Evolutionary conservation across 92 coral and sea anemone genomes (phyloP).

Genomic region (Paragorgia papillata): DNA sequence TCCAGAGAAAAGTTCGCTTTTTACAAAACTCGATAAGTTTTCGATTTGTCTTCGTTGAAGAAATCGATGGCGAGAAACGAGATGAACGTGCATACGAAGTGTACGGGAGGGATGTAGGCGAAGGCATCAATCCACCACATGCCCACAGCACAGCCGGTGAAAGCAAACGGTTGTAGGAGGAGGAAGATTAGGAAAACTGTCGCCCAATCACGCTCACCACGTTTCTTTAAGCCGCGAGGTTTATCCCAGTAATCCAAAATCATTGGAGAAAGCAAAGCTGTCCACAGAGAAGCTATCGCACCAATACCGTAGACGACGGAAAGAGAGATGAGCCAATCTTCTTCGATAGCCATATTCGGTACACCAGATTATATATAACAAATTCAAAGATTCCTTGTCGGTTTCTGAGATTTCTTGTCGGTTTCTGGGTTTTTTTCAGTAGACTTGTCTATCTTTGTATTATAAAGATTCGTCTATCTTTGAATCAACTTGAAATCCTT

Average conservation of each 20-base stretch:
- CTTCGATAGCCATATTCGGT: conserved; percentile 81
- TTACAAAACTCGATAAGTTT: conserved; percentile 83
- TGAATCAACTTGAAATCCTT: too few species aligned
- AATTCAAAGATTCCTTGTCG: neutral
- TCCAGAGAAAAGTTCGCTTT: too few species aligned
- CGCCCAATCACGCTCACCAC: conserved; percentile 93
- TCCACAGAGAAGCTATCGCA: conserved; percentile 89
- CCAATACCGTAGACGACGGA: conserved; percentile 94
- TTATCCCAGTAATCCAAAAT: conserved; percentile 96
- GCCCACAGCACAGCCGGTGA: conserved; percentile 92
- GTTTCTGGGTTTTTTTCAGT: too few species aligned
- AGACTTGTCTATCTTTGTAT: too few species aligned
- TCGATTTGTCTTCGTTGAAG: conserved; percentile 86
- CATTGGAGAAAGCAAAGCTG: conserved; percentile 85
- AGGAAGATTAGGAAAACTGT: conserved; percentile 86
- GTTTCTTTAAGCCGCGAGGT: conserved; percentile 93
- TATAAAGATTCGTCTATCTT: too few species aligned
- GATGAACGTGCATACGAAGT: conserved; percentile 78
- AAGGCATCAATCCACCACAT: conserved; percentile 93
- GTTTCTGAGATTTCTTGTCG: neutral
- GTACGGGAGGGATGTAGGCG: conserved; percentile 91
- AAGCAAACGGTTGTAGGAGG: conserved; percentile 87
- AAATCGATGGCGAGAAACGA: conserved; percentile 96
- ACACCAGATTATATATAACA: neutral
- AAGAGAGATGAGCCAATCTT: conserved; percentile 96